Evolutionary conservation across 2,888 invertebrate species (phyloP).

Genomic region (Trichogramma dendrolimi): DNA sequence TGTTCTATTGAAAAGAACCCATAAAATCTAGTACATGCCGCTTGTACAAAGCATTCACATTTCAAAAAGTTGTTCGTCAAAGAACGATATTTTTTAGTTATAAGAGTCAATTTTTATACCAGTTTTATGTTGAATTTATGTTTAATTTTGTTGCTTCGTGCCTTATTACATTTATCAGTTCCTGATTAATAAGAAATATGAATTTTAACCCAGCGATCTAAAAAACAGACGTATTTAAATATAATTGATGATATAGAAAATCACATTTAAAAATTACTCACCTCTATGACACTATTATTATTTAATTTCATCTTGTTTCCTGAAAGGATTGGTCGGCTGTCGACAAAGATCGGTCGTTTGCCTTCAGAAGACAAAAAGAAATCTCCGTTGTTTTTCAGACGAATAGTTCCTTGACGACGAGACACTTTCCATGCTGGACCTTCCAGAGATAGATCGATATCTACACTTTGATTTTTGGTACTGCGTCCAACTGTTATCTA

Average conservation of each 20-base stretch:
- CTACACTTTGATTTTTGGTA: slow-evolving; percentile 82
- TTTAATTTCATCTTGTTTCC: slow-evolving; percentile 86
- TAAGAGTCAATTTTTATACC: background rate
- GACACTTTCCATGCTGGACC: slow-evolving; percentile 94
- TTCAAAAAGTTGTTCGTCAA: slow-evolving; percentile 10
- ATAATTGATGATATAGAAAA: background rate
- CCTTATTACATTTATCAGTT: slow-evolving; percentile 82
- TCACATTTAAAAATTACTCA: slow-evolving; percentile 42
- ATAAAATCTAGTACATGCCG: too few relatives aligned
- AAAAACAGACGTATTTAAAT: slow-evolving; percentile 5
- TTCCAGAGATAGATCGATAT: slow-evolving; percentile 89
- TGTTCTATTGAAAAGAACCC: background rate
- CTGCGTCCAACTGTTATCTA: slow-evolving; percentile 88
- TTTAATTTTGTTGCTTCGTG: slow-evolving; percentile 83
- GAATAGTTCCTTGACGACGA: slow-evolving; percentile 85
- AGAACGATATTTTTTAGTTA: slow-evolving; percentile 4
- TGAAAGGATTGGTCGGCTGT: slow-evolving; percentile 82
- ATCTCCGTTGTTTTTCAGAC: slow-evolving; percentile 86
- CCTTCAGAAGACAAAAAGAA: slow-evolving; percentile 95
- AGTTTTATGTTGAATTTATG: slow-evolving; percentile 47
- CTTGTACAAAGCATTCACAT: background rate
- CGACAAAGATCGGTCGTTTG: slow-evolving; percentile 88
- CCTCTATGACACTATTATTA: slow-evolving; percentile 93
- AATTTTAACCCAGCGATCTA: slow-evolving; percentile 86
- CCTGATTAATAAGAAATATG: slow-evolving; percentile 89